Evolutionary conservation across 2,113 vertebrate species (phyloP).

Genomic region (Falcunculus frontatus): DNA sequence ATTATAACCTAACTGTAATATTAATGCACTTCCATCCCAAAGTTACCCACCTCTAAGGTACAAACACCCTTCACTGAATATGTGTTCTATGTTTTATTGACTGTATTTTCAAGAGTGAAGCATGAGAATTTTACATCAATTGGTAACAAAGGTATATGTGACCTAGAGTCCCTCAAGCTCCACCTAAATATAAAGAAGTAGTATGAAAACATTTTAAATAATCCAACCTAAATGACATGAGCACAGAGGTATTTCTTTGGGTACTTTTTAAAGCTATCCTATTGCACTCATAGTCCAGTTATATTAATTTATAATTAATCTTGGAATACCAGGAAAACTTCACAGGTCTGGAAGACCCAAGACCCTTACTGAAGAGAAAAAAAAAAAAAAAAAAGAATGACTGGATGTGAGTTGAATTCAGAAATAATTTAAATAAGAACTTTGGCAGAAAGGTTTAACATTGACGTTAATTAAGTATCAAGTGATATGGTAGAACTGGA

Average conservation of each 20-base stretch:
- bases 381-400: no score
- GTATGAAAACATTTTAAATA: neutral
- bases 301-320: neutral
- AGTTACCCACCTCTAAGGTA: no score
- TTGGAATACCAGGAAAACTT: neutral
- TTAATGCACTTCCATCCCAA: neutral
- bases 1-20: neutral
- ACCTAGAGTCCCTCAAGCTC: neutral
- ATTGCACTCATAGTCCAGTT: neutral
- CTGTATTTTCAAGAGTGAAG: neutral
- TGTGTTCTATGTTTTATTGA: neutral
- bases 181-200: neutral
- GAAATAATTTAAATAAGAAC: neutral
- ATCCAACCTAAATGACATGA: neutral
- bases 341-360: neutral
- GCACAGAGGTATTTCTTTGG: neutral
- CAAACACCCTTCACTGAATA: neutral
- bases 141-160: neutral
- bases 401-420: neutral
- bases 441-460: neutral
- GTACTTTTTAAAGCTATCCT: neutral
- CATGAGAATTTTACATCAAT: neutral
- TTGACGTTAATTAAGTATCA: neutral
- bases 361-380: accelerated
- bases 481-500: neutral